phyloP scores from a whole-genome alignment of 1,140 invertebrate genomes.

The Macrocentrus cingulum region DNA sequence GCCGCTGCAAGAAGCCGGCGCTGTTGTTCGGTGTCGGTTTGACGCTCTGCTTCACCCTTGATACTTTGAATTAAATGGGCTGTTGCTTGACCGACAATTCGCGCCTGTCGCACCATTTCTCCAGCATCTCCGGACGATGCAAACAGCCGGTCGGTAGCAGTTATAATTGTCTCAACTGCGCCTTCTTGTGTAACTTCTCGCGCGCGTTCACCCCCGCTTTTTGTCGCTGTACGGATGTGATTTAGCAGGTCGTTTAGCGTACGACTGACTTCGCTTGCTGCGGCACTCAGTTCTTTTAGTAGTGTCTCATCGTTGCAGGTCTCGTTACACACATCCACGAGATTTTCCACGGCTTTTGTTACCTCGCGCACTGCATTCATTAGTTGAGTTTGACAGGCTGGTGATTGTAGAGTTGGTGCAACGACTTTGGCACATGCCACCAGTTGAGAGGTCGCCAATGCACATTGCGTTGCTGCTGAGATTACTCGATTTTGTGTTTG shows the following conservation, averaged over 20 bases:
- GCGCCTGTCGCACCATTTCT: conserved; percentile 94
- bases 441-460: conserved; percentile 94
- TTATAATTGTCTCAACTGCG: conserved; percentile 86
- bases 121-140: conserved; percentile 80
- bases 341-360: conserved; percentile 84
- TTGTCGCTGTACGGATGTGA: conserved; percentile 74
- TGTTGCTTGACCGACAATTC: conserved; percentile 89
- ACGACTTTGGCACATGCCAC: conserved; percentile 97
- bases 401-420: conserved; percentile 81
- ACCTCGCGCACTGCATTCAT: conserved; percentile 92
- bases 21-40: conserved; percentile 87
- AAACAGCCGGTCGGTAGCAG: conserved; percentile 87
- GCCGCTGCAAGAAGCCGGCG: conserved; percentile 87
- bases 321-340: conserved; percentile 85
- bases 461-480: conserved; percentile 92
- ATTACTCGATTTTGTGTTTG: conserved; percentile 86
- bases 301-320: conserved; percentile 68
- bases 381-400: conserved; percentile 92
- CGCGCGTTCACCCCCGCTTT: conserved; percentile 49
- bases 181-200: conserved; percentile 65
- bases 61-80: conserved; percentile 91
- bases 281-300: conserved; percentile 76
- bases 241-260: conserved; percentile 89
- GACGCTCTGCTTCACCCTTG: conserved; percentile 88
- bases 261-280: conserved; percentile 86